phyloP scores from a whole-genome alignment of 2,113 vertebrate species.

The Protobothrops flavoviridis region DNA sequence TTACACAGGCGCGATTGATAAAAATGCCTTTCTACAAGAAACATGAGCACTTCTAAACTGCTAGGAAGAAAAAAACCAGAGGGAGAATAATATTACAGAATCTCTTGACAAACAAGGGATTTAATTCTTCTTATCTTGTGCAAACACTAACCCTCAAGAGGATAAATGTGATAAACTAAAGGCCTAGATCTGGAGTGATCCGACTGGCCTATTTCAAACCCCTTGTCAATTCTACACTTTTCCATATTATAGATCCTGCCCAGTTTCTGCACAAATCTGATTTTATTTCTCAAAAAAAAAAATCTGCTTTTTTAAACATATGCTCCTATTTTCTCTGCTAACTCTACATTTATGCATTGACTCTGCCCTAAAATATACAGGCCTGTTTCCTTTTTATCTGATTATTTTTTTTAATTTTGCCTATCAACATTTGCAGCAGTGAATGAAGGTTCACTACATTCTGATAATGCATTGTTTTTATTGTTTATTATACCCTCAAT shows the following conservation, averaged over 20 bases:
- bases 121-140: neutral
- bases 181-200: neutral
- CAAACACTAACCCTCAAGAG: neutral
- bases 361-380: neutral
- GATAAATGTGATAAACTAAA: neutral
- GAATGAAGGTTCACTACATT: neutral
- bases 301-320: neutral
- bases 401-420: neutral
- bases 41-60: neutral
- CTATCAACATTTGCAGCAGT: neutral
- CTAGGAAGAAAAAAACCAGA: neutral
- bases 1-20: neutral
- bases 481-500: neutral
- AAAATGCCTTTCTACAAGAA: slow-evolving; percentile 7
- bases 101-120: neutral
- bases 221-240: neutral
- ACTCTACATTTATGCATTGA: neutral
- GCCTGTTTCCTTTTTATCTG: neutral
- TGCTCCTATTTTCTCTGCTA: neutral
- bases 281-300: neutral
- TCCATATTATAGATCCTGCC: neutral
- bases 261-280: neutral
- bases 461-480: neutral
- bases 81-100: slow-evolving; percentile 2
- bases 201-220: neutral